Base-by-base conservation (phyloP, 2,888 invertebrate species). In the Drosophila demipolita region DNA sequence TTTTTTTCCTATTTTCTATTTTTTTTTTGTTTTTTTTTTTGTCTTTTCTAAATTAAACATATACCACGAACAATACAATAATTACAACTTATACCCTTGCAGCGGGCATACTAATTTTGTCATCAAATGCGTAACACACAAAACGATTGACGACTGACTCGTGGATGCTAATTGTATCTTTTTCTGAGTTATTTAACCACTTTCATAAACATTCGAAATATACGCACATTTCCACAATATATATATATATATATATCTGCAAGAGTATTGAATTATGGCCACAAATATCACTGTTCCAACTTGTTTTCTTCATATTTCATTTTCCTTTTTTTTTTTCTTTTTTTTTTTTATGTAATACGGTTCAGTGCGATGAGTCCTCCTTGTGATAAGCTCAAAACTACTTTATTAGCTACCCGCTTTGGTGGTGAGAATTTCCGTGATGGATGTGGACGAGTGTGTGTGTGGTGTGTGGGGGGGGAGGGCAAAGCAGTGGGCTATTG, bases 11-110 rank as follows among this genome's bases (percentile, higher is more conserved):
- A 2, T 48, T 12, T 23, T 48, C 23, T 23, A 23, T 26, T 2
- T 48, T 1, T 26, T 5, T 26, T 3, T 26, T 26, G 0, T 36
- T 54, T 54, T 55, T 53, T 3, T 32, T 26, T 11, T 17, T 26
- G 0, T 36, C 45, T 20, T 70, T 74, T 52, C 54, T 53, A 52
- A 58, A 79, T 70, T 74, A 70, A 38, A 78, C 73, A 78, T 26
- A 60, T 66, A 32, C 60, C 64, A 26, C 62, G 15, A 48, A 40
- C 49, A 49, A 36, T 45, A 67, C 50, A 73, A 62, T 52, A 78
- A 69, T 69, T 77, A 65, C 69, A 75, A 78, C 45, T 35, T 9
- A 29, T 42, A 57, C 15, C 32, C 40, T 57, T 42, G 57, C n/a
- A 29, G 15, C 3, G n/a, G 11, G 50, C n/a, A 32, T 50, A 29